These are phyloP conservation scores for Pilophorus perplexus DNA, from an alignment of 2,888 invertebrate species.

Conservation along the genomic window DNA sequence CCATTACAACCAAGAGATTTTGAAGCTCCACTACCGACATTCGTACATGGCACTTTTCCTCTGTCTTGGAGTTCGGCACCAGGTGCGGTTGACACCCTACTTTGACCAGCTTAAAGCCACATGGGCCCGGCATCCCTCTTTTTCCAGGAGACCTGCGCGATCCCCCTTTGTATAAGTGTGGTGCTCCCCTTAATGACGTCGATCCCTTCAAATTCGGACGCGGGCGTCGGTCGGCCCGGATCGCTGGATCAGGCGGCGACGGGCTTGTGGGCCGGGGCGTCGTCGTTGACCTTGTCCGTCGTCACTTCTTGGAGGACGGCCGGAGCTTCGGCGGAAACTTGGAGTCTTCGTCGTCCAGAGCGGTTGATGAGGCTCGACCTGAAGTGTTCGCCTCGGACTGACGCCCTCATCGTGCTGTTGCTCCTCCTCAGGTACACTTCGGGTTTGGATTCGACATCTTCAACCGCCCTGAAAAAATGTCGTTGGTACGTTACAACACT, in stretches of 20 bases:
- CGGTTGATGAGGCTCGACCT: constrained; percentile 48
- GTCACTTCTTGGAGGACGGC: constrained; percentile 27
- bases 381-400: constrained; percentile 61
- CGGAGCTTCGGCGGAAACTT: constrained; percentile 26
- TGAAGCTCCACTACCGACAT: no score
- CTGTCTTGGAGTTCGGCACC: no score
- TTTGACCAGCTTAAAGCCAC: constrained; percentile 32
- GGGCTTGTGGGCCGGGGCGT: constrained; percentile 17
- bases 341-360: constrained; percentile 21
- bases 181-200: constrained; percentile 26
- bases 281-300: constrained; percentile 1
- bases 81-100: no score
- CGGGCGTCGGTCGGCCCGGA: constrained; percentile 21
- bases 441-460: constrained; percentile 30
- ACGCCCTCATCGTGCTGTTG: constrained; percentile 60
- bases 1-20: no score
- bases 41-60: no score
- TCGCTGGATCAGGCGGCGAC: constrained; percentile 38
- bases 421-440: constrained; percentile 50
- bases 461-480: constrained; percentile 24
- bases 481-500: no score
- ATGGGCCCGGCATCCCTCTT: constrained; percentile 4
- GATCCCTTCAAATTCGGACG: constrained; percentile 31
- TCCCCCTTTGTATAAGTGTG: constrained; percentile 23
- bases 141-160: constrained; percentile 26